These are phyloP conservation scores for Eupithecia dodoneata DNA, from an alignment of 2,888 invertebrate species.

Conservation along the genomic window DNA sequence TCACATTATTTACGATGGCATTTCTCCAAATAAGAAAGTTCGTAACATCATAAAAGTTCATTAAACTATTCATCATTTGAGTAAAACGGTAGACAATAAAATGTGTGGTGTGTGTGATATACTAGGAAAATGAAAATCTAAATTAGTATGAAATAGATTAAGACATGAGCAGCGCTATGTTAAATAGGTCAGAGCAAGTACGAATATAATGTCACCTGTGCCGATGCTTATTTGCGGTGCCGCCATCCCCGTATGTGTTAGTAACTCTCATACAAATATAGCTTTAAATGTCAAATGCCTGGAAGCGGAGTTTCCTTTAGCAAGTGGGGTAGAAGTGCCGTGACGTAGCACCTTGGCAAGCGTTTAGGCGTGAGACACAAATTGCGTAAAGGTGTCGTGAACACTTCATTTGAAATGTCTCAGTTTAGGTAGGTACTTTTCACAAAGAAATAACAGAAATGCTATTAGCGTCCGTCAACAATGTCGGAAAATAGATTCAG, in stretches of 20 bases:
- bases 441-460: slow-evolving; percentile 74
- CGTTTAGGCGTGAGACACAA: slow-evolving; percentile 74
- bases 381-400: slow-evolving; percentile 81
- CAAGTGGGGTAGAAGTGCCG: slow-evolving; percentile 59
- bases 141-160: slow-evolving; percentile 31
- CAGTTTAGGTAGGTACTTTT: slow-evolving; percentile 57
- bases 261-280: slow-evolving; percentile 56
- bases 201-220: slow-evolving; percentile 54
- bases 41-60: slow-evolving; percentile 13
- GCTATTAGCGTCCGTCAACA: slow-evolving; percentile 74
- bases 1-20: slow-evolving; percentile 29
- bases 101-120: neutral
- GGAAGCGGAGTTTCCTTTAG: slow-evolving; percentile 65
- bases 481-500: slow-evolving; percentile 59
- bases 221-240: slow-evolving; percentile 42
- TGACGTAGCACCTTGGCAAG: slow-evolving; percentile 78
- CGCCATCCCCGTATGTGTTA: slow-evolving; percentile 35
- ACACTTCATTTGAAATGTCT: slow-evolving; percentile 72
- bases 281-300: slow-evolving; percentile 62
- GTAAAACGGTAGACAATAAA: neutral
- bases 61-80: slow-evolving; percentile 5
- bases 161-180: slow-evolving; percentile 43
- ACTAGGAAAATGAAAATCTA: neutral
- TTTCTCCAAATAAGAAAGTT: slow-evolving; percentile 30
- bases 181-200: slow-evolving; percentile 68